Conservation (phyloP, 2,888 invertebrate species). For the Sepioteuthis lessoniana region DNA sequence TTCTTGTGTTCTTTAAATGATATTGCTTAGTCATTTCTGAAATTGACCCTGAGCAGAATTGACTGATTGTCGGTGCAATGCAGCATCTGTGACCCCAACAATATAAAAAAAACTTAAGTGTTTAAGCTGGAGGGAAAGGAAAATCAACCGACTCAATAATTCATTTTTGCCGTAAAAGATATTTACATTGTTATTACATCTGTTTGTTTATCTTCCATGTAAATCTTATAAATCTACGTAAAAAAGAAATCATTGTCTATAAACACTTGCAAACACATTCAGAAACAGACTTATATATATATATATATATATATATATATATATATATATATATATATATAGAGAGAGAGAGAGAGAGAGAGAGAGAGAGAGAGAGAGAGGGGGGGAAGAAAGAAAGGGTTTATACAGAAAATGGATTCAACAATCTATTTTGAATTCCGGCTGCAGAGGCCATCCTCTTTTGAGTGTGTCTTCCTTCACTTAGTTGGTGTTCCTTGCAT, state of each 20-base stretch:
- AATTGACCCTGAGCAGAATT: background rate
- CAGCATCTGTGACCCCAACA: slow-evolving; percentile 1
- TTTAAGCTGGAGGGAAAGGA: background rate
- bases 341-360: background rate
- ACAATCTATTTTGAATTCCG: too few species aligned
- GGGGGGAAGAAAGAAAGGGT: too few species aligned
- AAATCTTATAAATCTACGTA: background rate
- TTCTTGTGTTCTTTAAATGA: background rate
- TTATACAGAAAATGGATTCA: too few species aligned
- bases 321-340: background rate
- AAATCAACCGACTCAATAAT: background rate
- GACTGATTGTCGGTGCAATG: slow-evolving; percentile 33
- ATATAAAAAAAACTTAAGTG: background rate
- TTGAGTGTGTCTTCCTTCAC: too few species aligned
- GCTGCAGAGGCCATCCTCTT: too few species aligned
- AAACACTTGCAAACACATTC: background rate
- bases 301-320: background rate
- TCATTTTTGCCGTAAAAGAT: background rate
- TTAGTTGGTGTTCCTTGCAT: too few species aligned
- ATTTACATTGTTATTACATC: background rate
- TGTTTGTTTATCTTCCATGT: background rate
- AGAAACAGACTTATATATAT: background rate
- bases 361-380: too few species aligned
- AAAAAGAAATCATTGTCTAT: background rate
- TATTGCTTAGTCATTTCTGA: background rate